Evolutionary conservation across 2,797 vertebrate species (phyloP), one percentile per base, ranked within the genome.

Genomic region (Aldrovandia affinis): DNA sequence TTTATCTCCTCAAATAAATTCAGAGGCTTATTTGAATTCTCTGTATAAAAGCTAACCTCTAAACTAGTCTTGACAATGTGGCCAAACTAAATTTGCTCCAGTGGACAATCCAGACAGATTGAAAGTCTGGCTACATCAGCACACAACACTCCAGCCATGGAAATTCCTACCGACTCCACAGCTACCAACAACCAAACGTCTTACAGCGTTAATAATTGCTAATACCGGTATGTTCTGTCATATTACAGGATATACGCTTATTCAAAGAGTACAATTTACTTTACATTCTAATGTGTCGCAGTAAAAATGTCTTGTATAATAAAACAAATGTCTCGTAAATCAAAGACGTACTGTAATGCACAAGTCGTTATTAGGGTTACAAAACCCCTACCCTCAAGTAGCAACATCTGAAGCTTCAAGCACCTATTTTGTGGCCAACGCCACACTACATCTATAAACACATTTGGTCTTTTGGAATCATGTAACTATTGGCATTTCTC

Each of bases 351-450:
- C 61, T 73, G 68, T 20, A 5, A 70, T 39, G 65, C 12, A 68
- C 1, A 39, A 39, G 0, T 20, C 18, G 20, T 22, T 44, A 47
- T 44, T 47, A 47, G 4, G 14, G 65, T 70, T 33, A 70, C 33
- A 30, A 65, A 12, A 70, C 30, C 68, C 30, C 68, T 44, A 18
- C 18, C n/a, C 36, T 20, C 22, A 77, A 18, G 20, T 57, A 54
- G 15, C 18, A 20, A 25, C 2, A 79, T 30, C 0, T 47, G 18
- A 52, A 83, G 25, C 57, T 42, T 63, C 18, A 44, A 65, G 42
- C 63, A 52, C 28, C 42, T 75, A 25, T 7, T 33, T n/a, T 75
- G 15, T 36, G 30, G 30, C 65, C 81, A 73, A 83, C 75, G 81
- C 65, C 65, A 83, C 65, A 83, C 81, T 36, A 39, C 44, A 70